Base-by-base conservation (phyloP, 2,888 invertebrate species). In the Papilio demoleus region DNA sequence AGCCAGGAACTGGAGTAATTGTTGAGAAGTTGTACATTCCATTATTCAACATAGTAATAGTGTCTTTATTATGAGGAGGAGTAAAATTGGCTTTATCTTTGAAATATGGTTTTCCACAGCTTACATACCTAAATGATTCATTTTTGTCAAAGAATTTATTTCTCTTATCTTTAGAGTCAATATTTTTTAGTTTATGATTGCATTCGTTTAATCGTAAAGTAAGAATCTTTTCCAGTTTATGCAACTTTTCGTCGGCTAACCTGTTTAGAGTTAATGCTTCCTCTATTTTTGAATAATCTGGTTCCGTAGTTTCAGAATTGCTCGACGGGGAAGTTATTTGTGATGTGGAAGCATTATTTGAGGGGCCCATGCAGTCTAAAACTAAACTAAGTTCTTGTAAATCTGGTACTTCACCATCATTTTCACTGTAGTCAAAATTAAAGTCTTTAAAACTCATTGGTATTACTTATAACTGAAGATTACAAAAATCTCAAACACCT, bases 101-200 rank as follows among this genome's bases (percentile, higher is more conserved):
- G 74, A 96, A 96, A 78, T 95, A 96, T 0, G 96, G 94, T 75
- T 93, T 90, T 36, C 95, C 93, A 79, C 94, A 90, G 62, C 78
- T 79, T 0, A 85, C 79, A 45, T 87, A 86, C 31, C 82, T 79
- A 36, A 86, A 89, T 5, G 61, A 69, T 50, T 75, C 74, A 42
- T 63, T 31, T 59, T 71, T 71, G n/a, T 53, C 50, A 22, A 77
- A 77, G 19, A 70, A 61, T 73, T 71, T 80, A 0, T 79, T 80
- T 5, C 53, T 50, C 0, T 68, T 47, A 14, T 62, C 40, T 12
- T 72, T 68, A 0, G 67, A 66, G 1, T 63, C 45, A 11, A 85
- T 73, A 40, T 80, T 74, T 38, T 71, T 65, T 12, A 88, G 75
- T 71, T 84, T 88, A 14, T 75, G 71, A 22, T 83, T 79, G 56